Percentiles rank a stretch among this genome's conserved stretches.
These are phyloP conservation scores for Drosophila saltans DNA, from an alignment of 1,140 invertebrate genomes.

Conservation along the genomic window DNA sequence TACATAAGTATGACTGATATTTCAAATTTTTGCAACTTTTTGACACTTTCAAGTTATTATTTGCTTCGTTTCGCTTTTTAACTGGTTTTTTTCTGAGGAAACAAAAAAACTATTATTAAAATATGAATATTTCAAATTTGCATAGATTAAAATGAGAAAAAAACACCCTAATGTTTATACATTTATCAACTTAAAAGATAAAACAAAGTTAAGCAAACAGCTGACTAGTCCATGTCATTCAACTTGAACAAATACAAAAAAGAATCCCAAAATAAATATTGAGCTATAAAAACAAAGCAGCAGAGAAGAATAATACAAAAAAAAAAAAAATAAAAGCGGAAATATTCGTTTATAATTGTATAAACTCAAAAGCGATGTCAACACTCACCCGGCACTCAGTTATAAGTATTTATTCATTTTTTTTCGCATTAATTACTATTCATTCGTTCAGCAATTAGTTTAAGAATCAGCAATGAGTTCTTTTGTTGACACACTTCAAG, in stretches of 20 bases:
- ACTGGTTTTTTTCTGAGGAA: too few relatives aligned
- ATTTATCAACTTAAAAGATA: constrained; percentile 41
- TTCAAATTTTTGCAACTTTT: too few relatives aligned
- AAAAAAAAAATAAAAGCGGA: constrained; percentile 17
- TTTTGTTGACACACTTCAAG: constrained; percentile 21
- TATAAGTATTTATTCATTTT: constrained; percentile 5
- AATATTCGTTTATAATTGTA: constrained; percentile 9
- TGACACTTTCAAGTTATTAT: too few relatives aligned
- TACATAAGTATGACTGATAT: too few relatives aligned
- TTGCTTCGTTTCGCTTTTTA: too few relatives aligned
- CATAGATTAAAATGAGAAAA: not conserved
- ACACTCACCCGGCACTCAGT: constrained; percentile 6
- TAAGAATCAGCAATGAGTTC: constrained; percentile 31
- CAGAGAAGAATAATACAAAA: not conserved
- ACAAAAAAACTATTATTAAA: not conserved
- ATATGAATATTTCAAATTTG: not conserved
- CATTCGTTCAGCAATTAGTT: constrained; percentile 18
- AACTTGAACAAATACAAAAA: constrained; percentile 37
- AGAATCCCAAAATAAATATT: constrained; percentile 38
- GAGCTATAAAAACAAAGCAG: not conserved
- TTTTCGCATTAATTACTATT: constrained; percentile 8
- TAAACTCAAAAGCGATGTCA: constrained; percentile 14
- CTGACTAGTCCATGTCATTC: constrained; percentile 42
- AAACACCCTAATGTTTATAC: constrained; percentile 20
- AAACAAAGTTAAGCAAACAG: constrained; percentile 47